A percentile compares a stretch with the other conserved stretches of the same genome.
Evolutionary conservation across 2,113 vertebrate species (phyloP).

Genomic region (Psilopsiagon aymara): DNA sequence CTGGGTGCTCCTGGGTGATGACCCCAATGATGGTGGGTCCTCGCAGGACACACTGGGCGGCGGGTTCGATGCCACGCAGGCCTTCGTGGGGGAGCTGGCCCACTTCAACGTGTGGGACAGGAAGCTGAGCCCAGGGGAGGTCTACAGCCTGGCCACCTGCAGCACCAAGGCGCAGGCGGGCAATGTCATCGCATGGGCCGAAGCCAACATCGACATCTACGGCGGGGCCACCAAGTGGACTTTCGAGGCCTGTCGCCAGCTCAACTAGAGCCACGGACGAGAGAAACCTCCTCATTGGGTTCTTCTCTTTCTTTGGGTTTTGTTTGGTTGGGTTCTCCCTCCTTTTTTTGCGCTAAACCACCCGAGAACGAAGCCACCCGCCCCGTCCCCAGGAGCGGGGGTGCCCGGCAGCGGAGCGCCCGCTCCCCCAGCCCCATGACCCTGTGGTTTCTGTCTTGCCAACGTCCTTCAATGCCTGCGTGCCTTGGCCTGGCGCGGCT

Average conservation of each 20-base stretch:
- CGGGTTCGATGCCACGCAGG: slow-evolving; percentile 95
- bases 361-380: slow-evolving; percentile 13
- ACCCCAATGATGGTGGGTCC: background rate
- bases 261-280: slow-evolving; percentile 82
- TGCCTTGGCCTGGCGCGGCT: slow-evolving; percentile 84
- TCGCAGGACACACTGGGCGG: slow-evolving; percentile 91
- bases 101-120: slow-evolving; percentile 96
- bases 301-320: background rate
- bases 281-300: slow-evolving; percentile 28
- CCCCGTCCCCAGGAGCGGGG: background rate
- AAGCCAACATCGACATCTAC: slow-evolving; percentile 91
- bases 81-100: slow-evolving; percentile 92
- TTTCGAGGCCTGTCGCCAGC: slow-evolving; percentile 93
- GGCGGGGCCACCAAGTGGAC: slow-evolving; percentile 96
- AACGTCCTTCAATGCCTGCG: slow-evolving; percentile 82
- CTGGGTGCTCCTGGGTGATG: fast-evolving
- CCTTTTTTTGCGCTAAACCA: background rate
- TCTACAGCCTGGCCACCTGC: slow-evolving; percentile 94
- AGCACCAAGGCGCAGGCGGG: slow-evolving; percentile 86
- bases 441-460: slow-evolving; percentile 76
- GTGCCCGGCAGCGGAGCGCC: background rate
- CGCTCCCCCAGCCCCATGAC: background rate
- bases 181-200: slow-evolving; percentile 94
- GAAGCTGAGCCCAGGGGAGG: slow-evolving; percentile 88
- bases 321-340: background rate